phyloP scores from a whole-genome alignment of 2,113 vertebrate species.

The Crotalus tigris region DNA sequence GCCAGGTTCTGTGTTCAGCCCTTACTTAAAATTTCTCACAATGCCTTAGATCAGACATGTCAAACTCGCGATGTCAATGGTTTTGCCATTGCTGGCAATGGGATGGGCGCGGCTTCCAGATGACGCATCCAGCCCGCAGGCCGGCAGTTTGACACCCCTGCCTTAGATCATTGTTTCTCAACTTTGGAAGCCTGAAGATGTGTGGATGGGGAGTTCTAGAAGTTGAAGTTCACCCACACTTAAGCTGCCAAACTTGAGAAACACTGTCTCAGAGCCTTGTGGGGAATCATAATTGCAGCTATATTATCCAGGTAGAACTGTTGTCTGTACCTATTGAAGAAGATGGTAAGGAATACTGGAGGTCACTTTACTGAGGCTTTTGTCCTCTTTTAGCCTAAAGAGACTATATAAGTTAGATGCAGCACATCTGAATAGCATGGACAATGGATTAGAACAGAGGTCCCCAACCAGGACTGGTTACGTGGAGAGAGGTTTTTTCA shows the following conservation, averaged over 20 bases:
- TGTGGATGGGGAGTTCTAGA: background rate
- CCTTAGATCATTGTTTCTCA: background rate
- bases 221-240: background rate
- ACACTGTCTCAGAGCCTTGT: background rate
- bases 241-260: background rate
- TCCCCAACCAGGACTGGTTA: too few relatives aligned
- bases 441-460: background rate
- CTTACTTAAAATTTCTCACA: background rate
- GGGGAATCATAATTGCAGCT: background rate
- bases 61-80: too few relatives aligned
- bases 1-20: background rate
- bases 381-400: background rate
- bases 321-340: background rate
- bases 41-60: background rate
- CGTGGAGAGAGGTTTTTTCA: too few relatives aligned
- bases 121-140: too few relatives aligned
- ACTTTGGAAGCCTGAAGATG: background rate
- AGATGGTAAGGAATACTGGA: background rate
- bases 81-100: too few relatives aligned
- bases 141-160: background rate
- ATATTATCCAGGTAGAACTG: background rate
- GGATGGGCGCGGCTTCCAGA: too few relatives aligned
- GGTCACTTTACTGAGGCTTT: background rate
- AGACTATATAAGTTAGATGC: background rate
- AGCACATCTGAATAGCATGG: background rate